Evolutionary conservation across 2,113 vertebrate genomes (phyloP), one percentile per base, ranked within the genome.

Genomic region (Ammodytes dubius): DNA sequence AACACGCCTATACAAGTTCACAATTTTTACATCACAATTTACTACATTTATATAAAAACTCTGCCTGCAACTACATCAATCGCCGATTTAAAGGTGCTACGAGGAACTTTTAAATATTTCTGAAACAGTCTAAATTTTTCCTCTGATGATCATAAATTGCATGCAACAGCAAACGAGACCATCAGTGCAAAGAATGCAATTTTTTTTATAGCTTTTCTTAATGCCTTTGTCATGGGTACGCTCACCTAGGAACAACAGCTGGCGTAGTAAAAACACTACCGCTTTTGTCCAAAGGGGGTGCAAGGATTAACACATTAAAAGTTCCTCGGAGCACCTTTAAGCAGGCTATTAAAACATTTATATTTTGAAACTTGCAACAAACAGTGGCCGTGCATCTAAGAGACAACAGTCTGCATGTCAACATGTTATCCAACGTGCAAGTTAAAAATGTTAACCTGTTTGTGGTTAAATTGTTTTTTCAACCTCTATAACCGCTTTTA

Each of bases 401-500:
- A 74, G 39, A 52, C 53, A 39, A 19, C 40, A 65, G 37, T 58
- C 74, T 75, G 60, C 42, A 2, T 14, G 37, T 45, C 14, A 37
- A 52, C 52, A 50, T 3, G 0, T 19, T 4, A 6, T 43, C 52
- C 52, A 65, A 70, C 74, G 64, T 74, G n/a, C 15, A 50, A 17
- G 3, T 53, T 17, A 43, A 2, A 37, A 11, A 45, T 56, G 53
- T 50, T 47, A 73, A 42, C 58, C 14, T 27, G 6, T 74, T 14
- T 46, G n/a, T 56, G n/a, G 13, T 74, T 64, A 3, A 52, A 42
- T 40, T 59, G 52, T 39, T 64, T 39, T 47, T 17, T 66, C 42
- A 15, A 4, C 45, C 17, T 19, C 3, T 54, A 2, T 69, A 27
- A 58, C 35, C 49, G 77, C 45, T 79, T 86, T 90, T 81, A 27